phyloP scores from a whole-genome alignment of 2,797 vertebrate species.

The Lacerta bilineata region DNA sequence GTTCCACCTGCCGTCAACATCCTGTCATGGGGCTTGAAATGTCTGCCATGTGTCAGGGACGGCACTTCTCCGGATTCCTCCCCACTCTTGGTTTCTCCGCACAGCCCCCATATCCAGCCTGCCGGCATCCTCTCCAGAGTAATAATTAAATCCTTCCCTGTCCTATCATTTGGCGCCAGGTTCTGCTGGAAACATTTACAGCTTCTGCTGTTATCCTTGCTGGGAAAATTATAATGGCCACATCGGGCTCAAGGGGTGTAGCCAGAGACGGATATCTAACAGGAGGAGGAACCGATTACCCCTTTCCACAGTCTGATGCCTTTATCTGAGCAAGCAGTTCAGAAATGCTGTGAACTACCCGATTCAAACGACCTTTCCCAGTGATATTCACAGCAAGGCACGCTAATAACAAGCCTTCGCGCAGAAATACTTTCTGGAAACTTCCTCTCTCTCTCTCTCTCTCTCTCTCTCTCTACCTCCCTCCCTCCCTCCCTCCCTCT shows the following conservation, averaged over 20 bases:
- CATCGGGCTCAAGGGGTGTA: slow-evolving; percentile 51
- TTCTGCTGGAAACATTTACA: slow-evolving; percentile 5
- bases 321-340: slow-evolving; percentile 52
- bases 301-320: slow-evolving; percentile 52
- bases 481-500: neutral
- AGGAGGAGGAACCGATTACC: slow-evolving; percentile 56
- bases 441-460: slow-evolving; percentile 3
- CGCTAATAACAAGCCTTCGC: slow-evolving; percentile 30
- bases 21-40: neutral
- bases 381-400: slow-evolving; percentile 63
- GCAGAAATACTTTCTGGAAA: neutral
- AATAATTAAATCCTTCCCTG: slow-evolving; percentile 2
- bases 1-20: neutral
- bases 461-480: slow-evolving; percentile 19
- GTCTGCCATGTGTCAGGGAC: neutral
- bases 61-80: neutral
- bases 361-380: slow-evolving; percentile 55
- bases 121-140: neutral
- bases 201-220: neutral
- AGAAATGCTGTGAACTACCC: slow-evolving; percentile 43
- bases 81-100: neutral
- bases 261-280: slow-evolving; percentile 35
- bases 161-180: slow-evolving; percentile 11
- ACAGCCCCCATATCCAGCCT: neutral
- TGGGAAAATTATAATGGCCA: slow-evolving; percentile 39